Evolutionary conservation across 2,888 invertebrate genomes (phyloP), one percentile per base, ranked within the genome.

Genomic region (Herminia tarsipennalis): DNA sequence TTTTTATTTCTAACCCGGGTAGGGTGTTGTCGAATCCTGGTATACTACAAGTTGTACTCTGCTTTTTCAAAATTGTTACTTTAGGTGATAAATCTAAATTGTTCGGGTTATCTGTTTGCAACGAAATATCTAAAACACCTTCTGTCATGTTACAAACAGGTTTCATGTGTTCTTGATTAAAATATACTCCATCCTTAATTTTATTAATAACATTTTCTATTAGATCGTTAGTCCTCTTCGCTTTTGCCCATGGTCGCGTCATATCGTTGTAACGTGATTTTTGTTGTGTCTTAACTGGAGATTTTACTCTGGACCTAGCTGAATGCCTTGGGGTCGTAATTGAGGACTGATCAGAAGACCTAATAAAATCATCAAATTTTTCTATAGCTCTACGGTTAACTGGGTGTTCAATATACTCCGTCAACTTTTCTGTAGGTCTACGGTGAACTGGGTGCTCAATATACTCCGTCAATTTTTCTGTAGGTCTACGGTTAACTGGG

Each of bases 151-250:
- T n/a, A n/a, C n/a, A n/a, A 22, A 21, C 17, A 22, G 50, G 40
- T 42, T 56, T 71, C 34, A n/a, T n/a, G n/a, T 50, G 44, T 39
- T 81, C 82, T 32, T 76, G 70, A 39, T 55, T 81, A 42, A 82
- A 88, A 66, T 89, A 89, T 38, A 76, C 74, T 28, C 90, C 90
- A 50, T 52, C 74, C 34, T 74, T 79, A 14, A 90, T 75, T 51
- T 88, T 88, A 42, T 64, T 81, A 24, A 89, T 83, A 9, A 90
- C 78, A 44, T 77, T 86, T n/a, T 90, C 90, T 36, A 89, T 81
- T 34, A 86, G 82, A 33, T 88, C 86, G 58, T 78, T 87, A 0
- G 83, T 78, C 79, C 82, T 76, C 58, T 78, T 87, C 5, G 74
- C 72, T 69, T 81, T 88, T 6, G 78, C 60, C 80, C 83, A 80